Evolutionary conservation across 1,140 invertebrate genomes (phyloP), one percentile per base, ranked within the genome.

Genomic region (Trichomalopsis sarcophagae): DNA sequence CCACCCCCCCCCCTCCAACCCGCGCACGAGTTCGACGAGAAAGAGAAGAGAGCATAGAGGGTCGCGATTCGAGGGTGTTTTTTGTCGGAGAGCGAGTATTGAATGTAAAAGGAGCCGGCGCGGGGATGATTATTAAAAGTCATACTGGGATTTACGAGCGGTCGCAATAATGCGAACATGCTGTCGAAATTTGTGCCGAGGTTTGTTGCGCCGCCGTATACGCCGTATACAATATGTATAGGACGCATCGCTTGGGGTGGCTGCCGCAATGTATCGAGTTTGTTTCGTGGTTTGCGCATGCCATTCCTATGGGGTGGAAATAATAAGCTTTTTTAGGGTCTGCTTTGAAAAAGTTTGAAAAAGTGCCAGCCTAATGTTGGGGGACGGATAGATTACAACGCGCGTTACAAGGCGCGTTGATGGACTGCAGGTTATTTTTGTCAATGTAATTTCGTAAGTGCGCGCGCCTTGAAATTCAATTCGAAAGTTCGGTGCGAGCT

Each of bases 91-190:
- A 36, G 33, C 33, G 33, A 36, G 33, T 44, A 13, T 75, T 40
- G 27, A 27, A 17, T 2, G 33, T 75, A 78, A 62, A 78, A 78
- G 66, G 55, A 27, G 47, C 6, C 11, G 30, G 23, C 23, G 9
- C 23, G 50, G 50, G 76, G 50, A 62, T 66, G 23, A 78, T 78
- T 78, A 78, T 78, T 78, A 78, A 78, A 62, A 27, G 47, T 66
- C 50, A 9, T 6, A 21, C 76, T 5, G 21, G 30, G 77, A 80
- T 66, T 80, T 80, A 80, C 44, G 33, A 40, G 77, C 33, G 30
- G 23, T 23, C 7, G 68, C 14, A 68, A 66, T 68, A 80, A 80
- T 11, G 33, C 14, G 5, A 23, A 68, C 77, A 80, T 68, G 62
- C 77, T 80, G 77, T 40, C 21, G 44, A 62, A 78, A 78, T 78